Evolutionary conservation across 2,113 vertebrate species (phyloP), one percentile per base, ranked within the genome.

Genomic region (Falco punctatus): DNA sequence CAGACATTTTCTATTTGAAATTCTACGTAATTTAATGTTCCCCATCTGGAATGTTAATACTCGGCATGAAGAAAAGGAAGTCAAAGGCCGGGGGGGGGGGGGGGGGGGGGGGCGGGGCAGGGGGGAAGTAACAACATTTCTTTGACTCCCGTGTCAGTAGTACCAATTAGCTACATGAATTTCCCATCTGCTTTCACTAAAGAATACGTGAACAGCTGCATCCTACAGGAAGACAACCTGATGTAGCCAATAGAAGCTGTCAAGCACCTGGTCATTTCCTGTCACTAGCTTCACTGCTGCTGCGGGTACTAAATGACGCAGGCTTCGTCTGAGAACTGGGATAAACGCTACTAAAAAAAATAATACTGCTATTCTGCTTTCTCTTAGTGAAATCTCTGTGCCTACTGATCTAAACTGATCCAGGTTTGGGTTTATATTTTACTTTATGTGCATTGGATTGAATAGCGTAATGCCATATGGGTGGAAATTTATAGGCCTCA

Each of bases 11-110:
- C 66, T 88, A 58, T 93, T 97, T 97, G 95, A 97, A 98, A 97
- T 95, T 94, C 65, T 92, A n/a, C 71, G 81, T 97, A 90, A 92
- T 65, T 95, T 96, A 97, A 96, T 71, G 30, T 81, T 94, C 35
- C 55, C 94, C 95, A 97, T 98, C 95, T 98, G 97, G 95, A 96
- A 97, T 88, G 84, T 81, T 94, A 96, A 96, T 87, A 96, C 27
- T 81, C 20, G 1, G 75, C 72, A 67, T 58, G 93, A 81, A 95
- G 90, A 95, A 96, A 97, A 80, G 86, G 42, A 87, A 90, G 81
- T 83, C 30, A 66, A 87, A 80, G 8, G 38, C 9, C 9, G 38
- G 38, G 38, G 38, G 38, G 38, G 38, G 35, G 35, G 35, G 38
- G 10, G 38, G 38, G 38, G 38, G 35, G 35, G 35, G 35, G n/a